A percentile compares a stretch with the other conserved stretches of the same genome.
These are phyloP conservation scores for Apamea epomidion DNA, from an alignment of 2,888 invertebrate genomes.

Conservation along the genomic window DNA sequence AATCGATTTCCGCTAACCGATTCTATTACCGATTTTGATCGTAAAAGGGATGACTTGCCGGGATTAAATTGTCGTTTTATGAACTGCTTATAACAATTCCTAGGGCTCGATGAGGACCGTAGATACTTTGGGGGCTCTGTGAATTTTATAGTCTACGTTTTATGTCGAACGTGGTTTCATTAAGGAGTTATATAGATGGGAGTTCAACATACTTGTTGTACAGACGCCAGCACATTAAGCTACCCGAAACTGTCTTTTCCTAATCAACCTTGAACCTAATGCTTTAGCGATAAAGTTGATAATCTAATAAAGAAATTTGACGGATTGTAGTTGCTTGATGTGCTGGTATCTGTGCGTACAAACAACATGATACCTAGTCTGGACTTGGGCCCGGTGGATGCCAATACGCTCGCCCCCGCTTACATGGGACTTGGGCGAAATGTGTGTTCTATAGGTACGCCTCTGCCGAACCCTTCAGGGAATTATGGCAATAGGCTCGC, in stretches of 20 bases:
- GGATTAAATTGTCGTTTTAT: conserved; percentile 53
- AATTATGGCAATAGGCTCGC: neutral
- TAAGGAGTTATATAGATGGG: neutral
- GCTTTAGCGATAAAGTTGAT: too few relatives aligned
- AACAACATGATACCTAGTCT: neutral
- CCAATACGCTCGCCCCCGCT: too few relatives aligned
- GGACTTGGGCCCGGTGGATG: neutral
- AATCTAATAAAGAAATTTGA: too few relatives aligned
- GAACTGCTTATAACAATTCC: conserved; percentile 47
- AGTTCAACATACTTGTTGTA: neutral
- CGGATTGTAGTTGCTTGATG: too few relatives aligned
- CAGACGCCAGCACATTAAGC: too few relatives aligned
- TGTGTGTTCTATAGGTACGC: neutral
- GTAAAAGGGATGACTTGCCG: conserved; percentile 27
- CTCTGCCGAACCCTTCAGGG: neutral
- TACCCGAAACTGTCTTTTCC: too few relatives aligned
- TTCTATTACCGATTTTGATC: conserved; percentile 51
- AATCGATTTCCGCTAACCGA: conserved; percentile 48
- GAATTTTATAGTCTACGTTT: conserved; percentile 48
- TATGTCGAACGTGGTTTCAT: conserved; percentile 26
- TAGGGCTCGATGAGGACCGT: conserved; percentile 4
- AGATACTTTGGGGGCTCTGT: neutral
- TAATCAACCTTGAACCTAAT: too few relatives aligned
- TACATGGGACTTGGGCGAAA: too few relatives aligned
- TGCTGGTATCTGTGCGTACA: neutral